Percentiles rank a stretch among this genome's conserved stretches.
Conservation (phyloP, 2,888 invertebrate genomes). For the Pardosa pseudoannulata region DNA sequence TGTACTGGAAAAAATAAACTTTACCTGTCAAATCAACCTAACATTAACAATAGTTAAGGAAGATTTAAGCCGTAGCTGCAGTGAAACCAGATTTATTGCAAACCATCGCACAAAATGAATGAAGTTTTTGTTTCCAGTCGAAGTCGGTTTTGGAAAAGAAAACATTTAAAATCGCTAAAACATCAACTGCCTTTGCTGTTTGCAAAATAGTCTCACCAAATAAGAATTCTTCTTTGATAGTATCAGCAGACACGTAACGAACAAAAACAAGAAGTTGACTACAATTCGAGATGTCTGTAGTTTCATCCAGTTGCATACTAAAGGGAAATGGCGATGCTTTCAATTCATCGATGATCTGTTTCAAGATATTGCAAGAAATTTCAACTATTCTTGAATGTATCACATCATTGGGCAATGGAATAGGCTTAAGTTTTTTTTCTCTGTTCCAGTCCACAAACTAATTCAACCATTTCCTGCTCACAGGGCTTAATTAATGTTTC, state of each 20-base stretch:
- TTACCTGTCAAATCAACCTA: too few relatives aligned
- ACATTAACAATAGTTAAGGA: too few relatives aligned
- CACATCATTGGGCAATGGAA: conserved; percentile 39
- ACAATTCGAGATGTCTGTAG: conserved; percentile 76
- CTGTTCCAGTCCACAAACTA: too few relatives aligned
- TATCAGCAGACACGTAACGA: conserved; percentile 27
- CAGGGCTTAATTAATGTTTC: conserved; percentile 39
- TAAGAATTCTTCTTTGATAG: conserved; percentile 42
- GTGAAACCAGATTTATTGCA: too few relatives aligned
- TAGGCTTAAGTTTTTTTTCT: conserved; percentile 40
- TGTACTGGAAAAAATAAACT: too few relatives aligned
- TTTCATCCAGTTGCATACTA: conserved; percentile 76
- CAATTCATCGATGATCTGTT: conserved; percentile 38
- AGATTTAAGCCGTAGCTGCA: too few relatives aligned
- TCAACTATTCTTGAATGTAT: conserved; percentile 43
- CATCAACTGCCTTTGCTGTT: conserved; percentile 18
- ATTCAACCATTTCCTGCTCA: conserved; percentile 15
- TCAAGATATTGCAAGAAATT: conserved; percentile 47
- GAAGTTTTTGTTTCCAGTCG: conserved; percentile 31
- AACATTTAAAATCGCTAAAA: conserved; percentile 28
- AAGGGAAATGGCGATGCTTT: conserved; percentile 37
- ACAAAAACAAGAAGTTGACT: conserved; percentile 34
- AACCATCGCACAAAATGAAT: conserved; percentile 21
- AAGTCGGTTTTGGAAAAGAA: conserved; percentile 37
- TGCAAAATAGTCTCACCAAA: conserved; percentile 27